These are phyloP conservation scores for Drosophila nigrodunni DNA, from an alignment of 1,140 invertebrate species.

Conservation along the genomic window DNA sequence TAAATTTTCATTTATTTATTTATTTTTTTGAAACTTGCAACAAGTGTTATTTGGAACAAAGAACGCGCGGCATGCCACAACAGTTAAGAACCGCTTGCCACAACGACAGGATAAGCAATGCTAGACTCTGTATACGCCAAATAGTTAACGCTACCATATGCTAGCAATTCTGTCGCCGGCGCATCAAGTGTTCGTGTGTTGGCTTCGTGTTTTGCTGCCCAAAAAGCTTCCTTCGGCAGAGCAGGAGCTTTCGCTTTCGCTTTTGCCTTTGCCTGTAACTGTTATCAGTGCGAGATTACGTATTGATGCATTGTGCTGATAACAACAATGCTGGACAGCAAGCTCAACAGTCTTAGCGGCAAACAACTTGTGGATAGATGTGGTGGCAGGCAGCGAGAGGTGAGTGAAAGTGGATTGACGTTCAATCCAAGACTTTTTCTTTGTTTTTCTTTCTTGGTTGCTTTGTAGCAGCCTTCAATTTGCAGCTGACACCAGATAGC, in stretches of 20 bases:
- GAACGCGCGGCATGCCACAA: slow-evolving; percentile 10
- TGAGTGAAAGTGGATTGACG: slow-evolving; percentile 28
- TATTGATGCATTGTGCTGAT: slow-evolving; percentile 29
- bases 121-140: slow-evolving; percentile 60
- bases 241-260: slow-evolving; percentile 26
- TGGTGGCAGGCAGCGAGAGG: too few relatives aligned
- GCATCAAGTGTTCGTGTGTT: not conserved
- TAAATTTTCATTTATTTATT: too few relatives aligned
- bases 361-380: slow-evolving; percentile 15
- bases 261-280: slow-evolving; percentile 9
- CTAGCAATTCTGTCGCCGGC: slow-evolving; percentile 53
- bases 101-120: slow-evolving; percentile 75
- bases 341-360: slow-evolving; percentile 24
- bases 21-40: too few relatives aligned
- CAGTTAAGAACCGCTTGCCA: slow-evolving; percentile 62
- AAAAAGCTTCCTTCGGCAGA: slow-evolving; percentile 44
- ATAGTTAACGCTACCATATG: slow-evolving; percentile 69
- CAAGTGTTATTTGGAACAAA: not conserved
- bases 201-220: slow-evolving; percentile 20
- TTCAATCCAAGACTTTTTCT: slow-evolving; percentile 6
- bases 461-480: slow-evolving; percentile 28
- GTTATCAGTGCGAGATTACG: slow-evolving; percentile 45
- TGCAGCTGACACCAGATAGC: slow-evolving; percentile 11
- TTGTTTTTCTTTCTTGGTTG: not conserved
- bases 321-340: slow-evolving; percentile 27